A percentile compares a stretch with the other conserved stretches of the same genome.
These are phyloP conservation scores for Pammene fasciana DNA, from an alignment of 2,888 invertebrate genomes.

Conservation along the genomic window DNA sequence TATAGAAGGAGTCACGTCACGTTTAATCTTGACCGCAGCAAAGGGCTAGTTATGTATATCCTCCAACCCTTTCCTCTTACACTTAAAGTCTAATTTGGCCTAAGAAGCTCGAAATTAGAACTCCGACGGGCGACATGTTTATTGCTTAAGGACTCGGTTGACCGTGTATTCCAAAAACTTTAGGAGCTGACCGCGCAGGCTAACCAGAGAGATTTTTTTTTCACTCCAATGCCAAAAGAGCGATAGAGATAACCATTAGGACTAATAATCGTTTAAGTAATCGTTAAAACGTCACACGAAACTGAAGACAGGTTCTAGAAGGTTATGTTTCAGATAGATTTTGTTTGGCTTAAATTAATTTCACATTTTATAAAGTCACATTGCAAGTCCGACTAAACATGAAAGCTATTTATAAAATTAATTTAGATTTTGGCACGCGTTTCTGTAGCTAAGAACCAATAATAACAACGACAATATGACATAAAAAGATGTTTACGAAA, in stretches of 20 bases:
- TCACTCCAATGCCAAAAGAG: background rate
- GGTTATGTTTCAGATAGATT: too few species aligned
- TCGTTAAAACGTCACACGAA: too few species aligned
- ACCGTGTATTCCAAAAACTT: background rate
- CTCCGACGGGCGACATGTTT: conserved; percentile 9
- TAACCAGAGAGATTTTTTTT: background rate
- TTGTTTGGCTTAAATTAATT: too few species aligned
- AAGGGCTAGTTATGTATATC: conserved; percentile 26
- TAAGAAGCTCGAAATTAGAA: conserved; percentile 4
- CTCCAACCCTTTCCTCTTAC: background rate
- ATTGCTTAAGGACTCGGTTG: background rate
- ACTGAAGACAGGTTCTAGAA: too few species aligned
- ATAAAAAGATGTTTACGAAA: conserved; percentile 7
- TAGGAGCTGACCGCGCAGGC: background rate
- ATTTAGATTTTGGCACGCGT: conserved; percentile 1
- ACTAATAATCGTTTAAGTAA: too few species aligned
- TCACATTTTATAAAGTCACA: too few species aligned
- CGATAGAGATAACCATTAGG: background rate
- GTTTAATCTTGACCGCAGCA: conserved; percentile 16
- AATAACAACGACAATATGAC: background rate
- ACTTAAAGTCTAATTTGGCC: conserved; percentile 5
- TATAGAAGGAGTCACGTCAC: background rate
- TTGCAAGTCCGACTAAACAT: background rate
- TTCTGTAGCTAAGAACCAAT: too few species aligned
- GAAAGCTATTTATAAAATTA: background rate